These are phyloP conservation scores for Anthoscopus minutus DNA, from an alignment of 2,113 vertebrate species.

Conservation along the genomic window DNA sequence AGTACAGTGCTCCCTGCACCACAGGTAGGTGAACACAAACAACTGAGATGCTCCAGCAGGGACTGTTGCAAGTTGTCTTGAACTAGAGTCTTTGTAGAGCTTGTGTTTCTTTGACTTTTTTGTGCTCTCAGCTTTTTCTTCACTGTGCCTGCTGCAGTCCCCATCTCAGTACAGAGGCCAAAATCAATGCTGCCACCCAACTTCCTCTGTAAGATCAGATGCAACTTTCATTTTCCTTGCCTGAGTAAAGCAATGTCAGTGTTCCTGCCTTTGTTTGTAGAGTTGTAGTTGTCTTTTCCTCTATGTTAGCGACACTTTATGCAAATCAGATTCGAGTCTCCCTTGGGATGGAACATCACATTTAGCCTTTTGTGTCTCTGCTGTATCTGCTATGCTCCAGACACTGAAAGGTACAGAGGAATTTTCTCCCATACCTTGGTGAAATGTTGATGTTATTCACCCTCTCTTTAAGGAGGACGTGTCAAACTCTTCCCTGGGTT, in stretches of 20 bases:
- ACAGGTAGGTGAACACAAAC: not conserved
- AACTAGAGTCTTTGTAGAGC: not conserved
- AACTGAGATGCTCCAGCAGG: not conserved
- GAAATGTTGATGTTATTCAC: not conserved
- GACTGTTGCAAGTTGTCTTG: not conserved
- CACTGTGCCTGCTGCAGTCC: not conserved
- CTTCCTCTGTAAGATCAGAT: not conserved
- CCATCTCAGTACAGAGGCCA: not conserved
- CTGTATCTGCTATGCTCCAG: not conserved
- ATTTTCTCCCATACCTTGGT: not conserved
- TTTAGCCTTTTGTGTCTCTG: not conserved
- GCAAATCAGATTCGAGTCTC: not conserved
- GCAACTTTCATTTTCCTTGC: not conserved
- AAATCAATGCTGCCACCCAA: not conserved
- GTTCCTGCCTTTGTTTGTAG: not conserved
- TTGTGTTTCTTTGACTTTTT: not conserved
- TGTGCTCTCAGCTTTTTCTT: not conserved
- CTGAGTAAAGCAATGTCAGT: not conserved
- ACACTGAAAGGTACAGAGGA: not conserved
- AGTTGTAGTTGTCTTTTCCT: not conserved
- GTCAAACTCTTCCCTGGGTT: not conserved
- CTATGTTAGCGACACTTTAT: not conserved
- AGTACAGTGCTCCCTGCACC: slow-evolving; percentile 61
- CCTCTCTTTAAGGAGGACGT: not conserved
- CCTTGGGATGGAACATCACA: not conserved